phyloP scores from a whole-genome alignment of 2,888 invertebrate species.

The Pseudococcus jackbeardsleyi region DNA sequence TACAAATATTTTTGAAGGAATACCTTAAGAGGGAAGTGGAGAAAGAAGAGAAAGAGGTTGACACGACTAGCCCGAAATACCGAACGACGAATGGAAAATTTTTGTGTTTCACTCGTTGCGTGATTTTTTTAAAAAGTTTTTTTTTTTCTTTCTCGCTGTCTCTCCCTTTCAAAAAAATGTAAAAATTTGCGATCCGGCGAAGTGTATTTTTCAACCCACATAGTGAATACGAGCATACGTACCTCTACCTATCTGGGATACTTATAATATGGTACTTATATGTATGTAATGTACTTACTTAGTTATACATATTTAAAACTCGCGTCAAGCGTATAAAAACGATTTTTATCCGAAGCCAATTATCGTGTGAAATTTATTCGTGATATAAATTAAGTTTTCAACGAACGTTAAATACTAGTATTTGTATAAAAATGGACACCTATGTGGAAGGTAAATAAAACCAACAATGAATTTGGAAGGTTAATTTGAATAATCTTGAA shows the following conservation, averaged over 20 bases:
- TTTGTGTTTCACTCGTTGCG: not conserved
- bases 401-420: slow-evolving; percentile 10
- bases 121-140: not conserved
- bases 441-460: slow-evolving; percentile 26
- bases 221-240: not conserved
- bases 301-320: not conserved
- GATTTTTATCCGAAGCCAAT: not conserved
- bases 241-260: not conserved
- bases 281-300: too few relatives aligned
- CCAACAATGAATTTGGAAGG: not conserved
- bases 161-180: not conserved
- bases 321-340: not conserved
- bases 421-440: slow-evolving; percentile 5
- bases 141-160: not conserved
- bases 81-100: not conserved
- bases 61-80: too few relatives aligned
- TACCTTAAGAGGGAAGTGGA: too few relatives aligned
- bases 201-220: not conserved
- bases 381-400: slow-evolving; percentile 41
- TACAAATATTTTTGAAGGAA: too few relatives aligned
- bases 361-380: slow-evolving; percentile 22
- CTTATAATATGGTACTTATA: too few relatives aligned
- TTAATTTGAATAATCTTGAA: slow-evolving; percentile 44
- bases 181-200: not conserved
- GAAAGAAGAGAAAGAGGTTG: too few relatives aligned